Conservation (phyloP, 2,888 invertebrate species). For the Biston betularia region DNA sequence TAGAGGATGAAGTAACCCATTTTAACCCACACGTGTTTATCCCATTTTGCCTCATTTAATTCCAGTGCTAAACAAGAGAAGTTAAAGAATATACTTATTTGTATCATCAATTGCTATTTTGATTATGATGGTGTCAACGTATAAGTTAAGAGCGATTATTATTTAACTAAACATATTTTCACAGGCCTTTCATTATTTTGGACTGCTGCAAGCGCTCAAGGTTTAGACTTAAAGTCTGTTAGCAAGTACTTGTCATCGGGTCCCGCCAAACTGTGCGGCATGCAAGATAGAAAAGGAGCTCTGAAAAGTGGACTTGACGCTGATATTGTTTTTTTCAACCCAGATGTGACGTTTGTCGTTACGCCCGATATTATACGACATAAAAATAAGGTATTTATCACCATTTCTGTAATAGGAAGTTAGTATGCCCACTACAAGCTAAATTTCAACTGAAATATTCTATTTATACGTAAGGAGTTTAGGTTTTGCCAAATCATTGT, state of each 20-base stretch:
- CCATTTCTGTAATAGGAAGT: no score
- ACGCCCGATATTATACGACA: constrained; percentile 86
- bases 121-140: no score
- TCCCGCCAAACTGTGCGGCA: constrained; percentile 88
- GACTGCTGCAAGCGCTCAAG: constrained; percentile 87
- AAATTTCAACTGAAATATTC: background rate
- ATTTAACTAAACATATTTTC: constrained; percentile 28
- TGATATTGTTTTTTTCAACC: constrained; percentile 90
- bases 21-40: no score
- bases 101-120: no score
- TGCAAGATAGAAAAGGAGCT: constrained; percentile 87
- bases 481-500: no score
- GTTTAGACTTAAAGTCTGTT: constrained; percentile 83
- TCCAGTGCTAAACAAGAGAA: no score
- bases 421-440: background rate
- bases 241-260: constrained; percentile 86
- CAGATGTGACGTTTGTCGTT: constrained; percentile 86
- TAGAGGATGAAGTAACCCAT: no score
- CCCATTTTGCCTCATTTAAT: no score
- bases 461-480: background rate
- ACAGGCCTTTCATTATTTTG: constrained; percentile 89
- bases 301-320: constrained; percentile 88
- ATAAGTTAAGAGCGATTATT: no score
- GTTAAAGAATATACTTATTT: no score
- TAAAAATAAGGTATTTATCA: constrained; percentile 88